Conservation (phyloP, 2,888 invertebrate genomes). For the Latheticus oryzae region DNA sequence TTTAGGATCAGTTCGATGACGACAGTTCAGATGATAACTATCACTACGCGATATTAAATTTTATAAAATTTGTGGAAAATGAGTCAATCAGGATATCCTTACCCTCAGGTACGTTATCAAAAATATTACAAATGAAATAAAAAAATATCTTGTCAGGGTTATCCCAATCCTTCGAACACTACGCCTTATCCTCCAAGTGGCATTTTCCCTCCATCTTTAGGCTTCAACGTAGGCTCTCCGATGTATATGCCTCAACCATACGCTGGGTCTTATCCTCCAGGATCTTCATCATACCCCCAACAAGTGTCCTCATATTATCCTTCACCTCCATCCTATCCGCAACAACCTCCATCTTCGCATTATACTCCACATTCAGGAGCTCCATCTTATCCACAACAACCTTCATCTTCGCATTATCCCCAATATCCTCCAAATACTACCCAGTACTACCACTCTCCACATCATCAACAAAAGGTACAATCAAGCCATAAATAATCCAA, state of each 20-base stretch:
- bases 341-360: slow-evolving; percentile 33
- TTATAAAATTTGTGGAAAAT: no score
- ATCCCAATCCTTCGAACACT: slow-evolving; percentile 48
- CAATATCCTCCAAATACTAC: slow-evolving; percentile 5
- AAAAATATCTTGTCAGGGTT: slow-evolving; percentile 20
- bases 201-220: slow-evolving; percentile 66
- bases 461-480: slow-evolving; percentile 10
- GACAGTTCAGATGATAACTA: no score
- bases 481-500: neutral
- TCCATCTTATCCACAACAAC: slow-evolving; percentile 2
- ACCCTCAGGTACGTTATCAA: slow-evolving; percentile 57
- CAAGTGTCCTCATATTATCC: neutral
- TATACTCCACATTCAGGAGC: slow-evolving; percentile 1
- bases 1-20: no score
- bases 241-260: slow-evolving; percentile 68
- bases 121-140: neutral
- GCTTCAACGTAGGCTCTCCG: slow-evolving; percentile 64
- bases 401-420: neutral
- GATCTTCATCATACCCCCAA: slow-evolving; percentile 17
- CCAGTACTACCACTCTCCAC: neutral
- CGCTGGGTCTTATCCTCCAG: slow-evolving; percentile 53
- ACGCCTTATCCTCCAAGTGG: slow-evolving; percentile 62
- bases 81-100: slow-evolving; percentile 61
- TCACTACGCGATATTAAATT: no score
- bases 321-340: slow-evolving; percentile 44